Evolutionary conservation across 1,140 invertebrate species (phyloP).

Genomic region (Neoseiulus cucumeris): DNA sequence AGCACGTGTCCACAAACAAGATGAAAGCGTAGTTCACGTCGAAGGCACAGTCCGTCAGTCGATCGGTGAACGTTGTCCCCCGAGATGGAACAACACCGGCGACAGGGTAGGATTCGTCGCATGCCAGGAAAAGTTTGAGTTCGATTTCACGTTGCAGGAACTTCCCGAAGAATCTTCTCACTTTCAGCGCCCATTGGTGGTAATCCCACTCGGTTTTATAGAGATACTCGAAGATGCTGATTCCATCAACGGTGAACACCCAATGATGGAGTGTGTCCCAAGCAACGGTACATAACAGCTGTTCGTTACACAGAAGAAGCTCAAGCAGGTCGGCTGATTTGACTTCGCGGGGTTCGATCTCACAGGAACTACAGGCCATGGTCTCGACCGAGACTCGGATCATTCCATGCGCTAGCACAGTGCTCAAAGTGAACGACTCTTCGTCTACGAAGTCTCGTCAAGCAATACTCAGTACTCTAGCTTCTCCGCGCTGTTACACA

Average conservation of each 20-base stretch:
- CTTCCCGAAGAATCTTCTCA: background rate
- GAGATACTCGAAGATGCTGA: slow-evolving; percentile 6
- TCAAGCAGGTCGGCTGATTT: background rate
- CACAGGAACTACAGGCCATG: background rate
- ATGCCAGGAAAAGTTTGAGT: background rate
- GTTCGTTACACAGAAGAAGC: background rate
- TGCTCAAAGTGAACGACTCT: too few species aligned
- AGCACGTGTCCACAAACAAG: background rate
- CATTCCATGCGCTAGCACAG: background rate
- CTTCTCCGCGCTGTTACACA: too few species aligned
- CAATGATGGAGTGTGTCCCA: slow-evolving; percentile 5
- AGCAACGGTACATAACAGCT: background rate
- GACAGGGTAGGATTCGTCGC: slow-evolving; percentile 6
- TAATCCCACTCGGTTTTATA: slow-evolving; percentile 7
- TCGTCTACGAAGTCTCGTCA: too few species aligned
- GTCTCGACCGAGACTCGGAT: background rate
- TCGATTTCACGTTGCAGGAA: slow-evolving; percentile 7
- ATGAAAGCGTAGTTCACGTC: slow-evolving; percentile 1
- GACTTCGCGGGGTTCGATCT: slow-evolving; percentile 3
- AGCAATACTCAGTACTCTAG: too few species aligned
- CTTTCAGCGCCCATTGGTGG: background rate
- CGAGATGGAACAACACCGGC: background rate
- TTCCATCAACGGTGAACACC: slow-evolving; percentile 4
- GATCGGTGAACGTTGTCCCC: background rate
- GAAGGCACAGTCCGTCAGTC: background rate